These are phyloP conservation scores for Chrysochloris asiatica DNA, from an alignment of 2,113 vertebrate species.

Conservation along the genomic window DNA sequence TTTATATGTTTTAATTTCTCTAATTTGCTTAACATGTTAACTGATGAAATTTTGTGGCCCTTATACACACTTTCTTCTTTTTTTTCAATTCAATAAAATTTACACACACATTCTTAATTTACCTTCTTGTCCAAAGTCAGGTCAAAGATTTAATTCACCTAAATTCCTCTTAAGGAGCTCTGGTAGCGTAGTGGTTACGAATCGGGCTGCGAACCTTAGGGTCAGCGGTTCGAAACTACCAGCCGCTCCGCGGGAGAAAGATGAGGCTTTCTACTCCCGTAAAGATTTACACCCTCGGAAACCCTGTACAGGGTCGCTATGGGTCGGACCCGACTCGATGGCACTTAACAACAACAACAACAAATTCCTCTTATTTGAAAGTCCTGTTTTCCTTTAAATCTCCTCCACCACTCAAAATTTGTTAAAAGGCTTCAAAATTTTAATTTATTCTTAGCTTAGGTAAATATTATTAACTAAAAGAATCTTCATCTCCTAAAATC, in stretches of 20 bases:
- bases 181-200: too few species aligned
- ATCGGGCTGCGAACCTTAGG: too few species aligned
- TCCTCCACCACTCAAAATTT: not conserved
- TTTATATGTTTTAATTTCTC: not conserved
- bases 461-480: not conserved
- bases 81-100: too few species aligned
- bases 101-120: too few species aligned
- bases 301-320: too few species aligned
- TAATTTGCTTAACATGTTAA: not conserved
- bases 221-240: too few species aligned
- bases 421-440: constrained; percentile 25
- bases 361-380: constrained; percentile 32
- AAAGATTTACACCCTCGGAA: too few species aligned
- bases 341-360: too few species aligned
- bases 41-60: not conserved
- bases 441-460: not conserved
- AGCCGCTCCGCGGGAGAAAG: too few species aligned
- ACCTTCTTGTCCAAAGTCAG: constrained; percentile 8
- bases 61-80: not conserved
- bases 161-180: too few species aligned
- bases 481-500: not conserved
- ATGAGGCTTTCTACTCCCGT: too few species aligned
- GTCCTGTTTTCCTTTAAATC: not conserved
- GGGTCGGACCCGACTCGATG: too few species aligned
- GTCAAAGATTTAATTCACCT: not conserved